Base-by-base conservation (phyloP, 2,797 vertebrate genomes). In the Iguana delicatissima region DNA sequence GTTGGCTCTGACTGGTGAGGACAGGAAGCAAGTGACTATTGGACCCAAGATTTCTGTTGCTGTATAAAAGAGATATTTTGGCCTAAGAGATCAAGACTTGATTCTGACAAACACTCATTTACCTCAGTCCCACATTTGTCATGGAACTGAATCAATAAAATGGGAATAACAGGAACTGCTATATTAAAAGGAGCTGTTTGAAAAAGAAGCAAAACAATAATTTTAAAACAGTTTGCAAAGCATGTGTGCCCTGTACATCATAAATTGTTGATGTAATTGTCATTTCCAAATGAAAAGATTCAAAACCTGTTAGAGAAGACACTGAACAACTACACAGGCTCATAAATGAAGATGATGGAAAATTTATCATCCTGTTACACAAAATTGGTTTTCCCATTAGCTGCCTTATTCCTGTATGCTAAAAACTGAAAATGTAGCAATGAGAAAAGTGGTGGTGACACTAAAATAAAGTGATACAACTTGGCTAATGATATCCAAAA, bases 401-500 rank as follows among this genome's bases (percentile, higher is more conserved):
- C 95, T 95, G 90, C 89, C 89, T 93, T 38, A 92, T 89, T 93
- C 94, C 97, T 95, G 94, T 96, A 97, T 97, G 97, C 92, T 97
- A 92, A 94, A 93, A 97, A 96, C 94, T 96, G 76, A 95, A 96
- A 96, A 91, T 81, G 10, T 93, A 88, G 93, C 93, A 20, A 88
- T 26, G 90, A 84, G 94, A 93, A 89, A 77, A 84, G 35, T 92
- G 92, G 96, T 3, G 72, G 95, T 94, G 96, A 96, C 96, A 97
- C 93, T 83, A 94, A 96, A 96, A 96, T 96, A 88, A 96, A 98
- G 92, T 79, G 93, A 95, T 93, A 89, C 91, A 81, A 81, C 95
- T 96, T 95, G 94, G 92, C 92, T 96, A 96, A 96, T 89, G 89
- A 97, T 94, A 95, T 89, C 95, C 96, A 91, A 94, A 97, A 97